phyloP scores from a whole-genome alignment of 2,113 vertebrate species.

The Microcebus tavaratra region DNA sequence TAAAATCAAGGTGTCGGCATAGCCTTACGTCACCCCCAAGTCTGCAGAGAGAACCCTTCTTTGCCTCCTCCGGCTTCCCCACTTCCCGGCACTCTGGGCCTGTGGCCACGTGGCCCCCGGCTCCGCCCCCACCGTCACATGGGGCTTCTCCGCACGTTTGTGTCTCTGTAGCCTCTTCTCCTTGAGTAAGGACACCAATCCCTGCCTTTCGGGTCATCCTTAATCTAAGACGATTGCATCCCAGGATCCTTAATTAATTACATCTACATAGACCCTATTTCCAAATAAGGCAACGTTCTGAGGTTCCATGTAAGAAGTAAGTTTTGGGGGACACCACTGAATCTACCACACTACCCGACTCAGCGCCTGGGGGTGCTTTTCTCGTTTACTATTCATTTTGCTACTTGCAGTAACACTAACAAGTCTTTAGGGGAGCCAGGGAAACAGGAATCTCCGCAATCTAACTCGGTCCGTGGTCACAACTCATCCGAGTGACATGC shows the following conservation, averaged over 20 bases:
- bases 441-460: background rate
- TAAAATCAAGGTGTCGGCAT: too few relatives aligned
- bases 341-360: too few relatives aligned
- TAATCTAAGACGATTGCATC: background rate
- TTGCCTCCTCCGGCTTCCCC: background rate
- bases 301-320: background rate
- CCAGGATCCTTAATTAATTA: background rate
- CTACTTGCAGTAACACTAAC: background rate
- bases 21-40: fast-evolving
- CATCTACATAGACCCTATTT: background rate
- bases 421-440: background rate
- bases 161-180: background rate
- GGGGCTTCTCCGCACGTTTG: background rate
- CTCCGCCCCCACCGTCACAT: background rate
- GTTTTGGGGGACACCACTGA: background rate
- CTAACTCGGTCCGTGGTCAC: fast-evolving
- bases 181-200: too few relatives aligned
- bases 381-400: background rate
- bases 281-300: background rate
- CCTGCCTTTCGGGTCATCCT: background rate
- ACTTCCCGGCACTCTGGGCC: fast-evolving
- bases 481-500: background rate
- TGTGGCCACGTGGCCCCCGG: background rate
- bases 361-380: background rate
- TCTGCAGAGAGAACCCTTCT: background rate